phyloP scores from a whole-genome alignment of 2,888 invertebrate species.

The Yponomeuta sedellus region DNA sequence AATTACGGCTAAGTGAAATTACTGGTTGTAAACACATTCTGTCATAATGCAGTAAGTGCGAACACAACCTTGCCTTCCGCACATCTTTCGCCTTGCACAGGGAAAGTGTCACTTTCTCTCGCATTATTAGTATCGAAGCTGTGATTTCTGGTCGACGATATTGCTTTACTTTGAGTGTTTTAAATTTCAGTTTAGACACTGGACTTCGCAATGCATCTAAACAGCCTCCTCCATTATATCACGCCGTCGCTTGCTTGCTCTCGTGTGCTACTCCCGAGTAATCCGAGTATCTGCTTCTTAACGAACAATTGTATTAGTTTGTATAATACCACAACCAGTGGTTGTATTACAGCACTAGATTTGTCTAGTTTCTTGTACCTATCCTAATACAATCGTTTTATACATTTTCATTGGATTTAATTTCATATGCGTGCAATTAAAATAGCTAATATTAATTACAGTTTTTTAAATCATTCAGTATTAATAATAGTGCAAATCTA shows the following conservation, averaged over 20 bases:
- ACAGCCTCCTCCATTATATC: conserved; percentile 24
- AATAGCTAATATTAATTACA: neutral
- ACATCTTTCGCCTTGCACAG: conserved; percentile 33
- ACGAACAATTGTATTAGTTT: neutral
- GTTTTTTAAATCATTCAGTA: neutral
- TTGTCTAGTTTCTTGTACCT: neutral
- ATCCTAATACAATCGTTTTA: conserved; percentile 26
- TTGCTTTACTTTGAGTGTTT: neutral
- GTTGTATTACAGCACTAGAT: neutral
- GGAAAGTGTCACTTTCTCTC: conserved; percentile 55
- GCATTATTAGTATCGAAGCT: conserved; percentile 19
- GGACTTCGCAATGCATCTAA: conserved; percentile 26
- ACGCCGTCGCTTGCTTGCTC: conserved; percentile 13
- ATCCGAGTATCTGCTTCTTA: neutral
- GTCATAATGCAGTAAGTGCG: conserved; percentile 12
- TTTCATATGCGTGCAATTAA: conserved; percentile 15
- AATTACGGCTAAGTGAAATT: conserved; percentile 34
- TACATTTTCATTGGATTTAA: conserved; percentile 18
- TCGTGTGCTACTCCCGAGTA: neutral
- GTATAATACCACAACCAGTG: too few species aligned
- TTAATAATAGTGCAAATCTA: too few species aligned
- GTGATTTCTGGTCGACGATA: conserved; percentile 30
- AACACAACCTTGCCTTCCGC: conserved; percentile 37
- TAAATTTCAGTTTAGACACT: neutral
- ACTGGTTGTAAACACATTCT: conserved; percentile 33